Base-by-base conservation (phyloP, 2,888 invertebrate species). In the Pyrgus malvae region DNA sequence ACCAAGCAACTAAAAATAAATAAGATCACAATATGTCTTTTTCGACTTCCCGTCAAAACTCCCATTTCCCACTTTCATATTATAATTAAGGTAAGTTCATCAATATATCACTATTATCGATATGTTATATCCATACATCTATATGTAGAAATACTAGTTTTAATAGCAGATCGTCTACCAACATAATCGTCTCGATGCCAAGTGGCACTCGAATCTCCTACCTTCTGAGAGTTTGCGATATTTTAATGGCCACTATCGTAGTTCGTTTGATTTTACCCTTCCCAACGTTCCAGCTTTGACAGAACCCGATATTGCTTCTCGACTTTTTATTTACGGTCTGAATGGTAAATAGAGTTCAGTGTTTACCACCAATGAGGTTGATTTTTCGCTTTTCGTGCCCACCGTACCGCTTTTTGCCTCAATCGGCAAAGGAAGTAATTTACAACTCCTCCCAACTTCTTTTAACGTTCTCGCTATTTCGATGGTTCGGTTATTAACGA, bases 181-280 rank as follows among this genome's bases (percentile, higher is more conserved):
- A n/a, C 29, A 11, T 3, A 11, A 11, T 29, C 29, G 11, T 11
- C 11, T 29, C 29, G 29, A 29, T 29, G 29, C 5, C 29, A 2
- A n/a, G 3, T 3, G 5, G n/a, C 37, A 5, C 37, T 17, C 25
- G 12, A 23, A 3, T 35, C 21, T 11, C 7, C 7, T 12, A 35
- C 73, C 80, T 81, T 86, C 83, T 84, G 80, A 75, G n/a, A 17
- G 17, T 85, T n/a, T 81, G 87, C 85, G 82, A 85, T 86, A 83
- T 87, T 89, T 88, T 89, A 89, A 89, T 88, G 83, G 84, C 83
- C 81, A 81, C 84, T 86, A 87, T 87, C 80, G 82, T 68, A 65
- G 64, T 73, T 73, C 80, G 71, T 80, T 79, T 82, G 78, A 77
- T 78, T 82, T 71, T 78, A 69, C 25, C 41, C 69, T 74, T 66